phyloP scores from a whole-genome alignment of 2,797 vertebrate species.

The Xerus rutilus region DNA sequence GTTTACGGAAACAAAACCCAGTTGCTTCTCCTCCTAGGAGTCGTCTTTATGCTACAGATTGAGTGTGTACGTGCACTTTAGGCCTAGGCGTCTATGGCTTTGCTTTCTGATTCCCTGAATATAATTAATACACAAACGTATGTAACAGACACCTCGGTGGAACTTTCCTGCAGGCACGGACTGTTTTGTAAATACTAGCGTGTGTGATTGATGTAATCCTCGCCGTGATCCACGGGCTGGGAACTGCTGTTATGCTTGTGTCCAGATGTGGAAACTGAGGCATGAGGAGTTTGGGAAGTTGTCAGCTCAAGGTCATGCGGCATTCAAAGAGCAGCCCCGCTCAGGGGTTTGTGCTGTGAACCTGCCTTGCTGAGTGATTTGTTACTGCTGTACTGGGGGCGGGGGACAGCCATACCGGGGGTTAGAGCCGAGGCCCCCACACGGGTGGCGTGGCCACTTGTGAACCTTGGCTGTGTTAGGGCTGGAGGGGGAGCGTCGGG shows the following conservation, averaged over 20 bases:
- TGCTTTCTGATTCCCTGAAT: not conserved
- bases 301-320: not conserved
- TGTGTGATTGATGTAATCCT: not conserved
- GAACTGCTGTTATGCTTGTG: not conserved
- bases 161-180: not conserved
- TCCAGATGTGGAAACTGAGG: slow-evolving; percentile 9
- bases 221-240: not conserved
- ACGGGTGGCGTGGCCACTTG: not conserved
- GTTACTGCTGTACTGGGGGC: not conserved
- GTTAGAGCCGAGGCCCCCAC: not conserved
- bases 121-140: slow-evolving; percentile 25
- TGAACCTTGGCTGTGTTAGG: not conserved
- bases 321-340: not conserved
- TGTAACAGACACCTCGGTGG: not conserved
- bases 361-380: not conserved
- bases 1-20: not conserved
- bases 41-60: not conserved
- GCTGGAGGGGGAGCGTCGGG: not conserved
- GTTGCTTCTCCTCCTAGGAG: not conserved
- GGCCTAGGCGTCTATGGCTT: not conserved
- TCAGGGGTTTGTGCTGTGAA: not conserved
- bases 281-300: not conserved
- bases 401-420: too few species aligned
- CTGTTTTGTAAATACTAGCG: not conserved
- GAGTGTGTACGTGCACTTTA: not conserved